Conservation (phyloP, 1,140 invertebrate genomes). For the Eufriesea mexicana region DNA sequence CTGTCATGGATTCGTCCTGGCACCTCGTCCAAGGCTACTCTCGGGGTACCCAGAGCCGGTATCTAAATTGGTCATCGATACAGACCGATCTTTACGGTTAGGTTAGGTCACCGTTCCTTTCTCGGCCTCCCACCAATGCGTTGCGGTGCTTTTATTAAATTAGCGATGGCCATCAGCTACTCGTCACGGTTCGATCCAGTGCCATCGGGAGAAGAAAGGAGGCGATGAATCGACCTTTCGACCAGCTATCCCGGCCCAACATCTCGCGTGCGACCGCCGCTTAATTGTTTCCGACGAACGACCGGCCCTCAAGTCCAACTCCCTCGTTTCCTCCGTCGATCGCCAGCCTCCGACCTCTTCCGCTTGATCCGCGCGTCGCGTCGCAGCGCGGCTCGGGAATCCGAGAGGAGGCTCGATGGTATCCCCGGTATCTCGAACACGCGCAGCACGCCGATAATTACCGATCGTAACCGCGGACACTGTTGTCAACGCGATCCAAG, state of each 20-base stretch:
- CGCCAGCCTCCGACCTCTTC: neutral
- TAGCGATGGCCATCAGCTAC: conserved; percentile 53
- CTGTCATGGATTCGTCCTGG: neutral
- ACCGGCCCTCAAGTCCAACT: neutral
- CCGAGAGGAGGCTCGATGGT: neutral
- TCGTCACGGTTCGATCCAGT: conserved; percentile 31
- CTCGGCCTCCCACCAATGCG: neutral
- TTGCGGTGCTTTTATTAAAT: conserved; percentile 65
- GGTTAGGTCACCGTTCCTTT: neutral
- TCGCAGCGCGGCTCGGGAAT: too few species aligned
- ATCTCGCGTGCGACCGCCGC: conserved; percentile 29
- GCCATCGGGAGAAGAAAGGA: conserved; percentile 18
- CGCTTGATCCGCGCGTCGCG: conserved; percentile 21
- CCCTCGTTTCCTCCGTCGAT: neutral
- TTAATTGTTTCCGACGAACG: conserved; percentile 52
- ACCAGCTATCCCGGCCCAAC: conserved; percentile 19
- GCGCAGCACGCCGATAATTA: conserved; percentile 37
- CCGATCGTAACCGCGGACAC: conserved; percentile 41
- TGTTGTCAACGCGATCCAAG: conserved; percentile 35
- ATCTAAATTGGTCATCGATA: conserved; percentile 66
- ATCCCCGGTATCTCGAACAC: conserved; percentile 25
- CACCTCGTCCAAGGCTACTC: conserved; percentile 2
- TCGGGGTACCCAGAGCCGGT: conserved; percentile 12
- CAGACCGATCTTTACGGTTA: neutral
- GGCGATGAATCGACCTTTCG: conserved; percentile 47